Evolutionary conservation across 1,140 invertebrate species (phyloP).

Genomic region (Trichoplusia ni): DNA sequence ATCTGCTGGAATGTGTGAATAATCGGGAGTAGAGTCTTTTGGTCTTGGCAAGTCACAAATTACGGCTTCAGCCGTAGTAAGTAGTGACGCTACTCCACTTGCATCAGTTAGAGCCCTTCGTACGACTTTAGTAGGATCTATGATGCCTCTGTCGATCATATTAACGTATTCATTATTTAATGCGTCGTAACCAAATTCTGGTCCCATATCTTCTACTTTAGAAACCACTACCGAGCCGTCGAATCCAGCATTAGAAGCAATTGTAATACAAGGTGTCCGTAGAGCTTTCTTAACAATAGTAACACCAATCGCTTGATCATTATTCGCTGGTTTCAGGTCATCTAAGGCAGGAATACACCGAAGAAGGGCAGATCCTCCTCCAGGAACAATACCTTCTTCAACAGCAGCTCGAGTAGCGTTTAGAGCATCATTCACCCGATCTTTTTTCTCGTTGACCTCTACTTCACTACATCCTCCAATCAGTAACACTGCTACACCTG

Average conservation of each 20-base stretch:
- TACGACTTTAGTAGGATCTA: slow-evolving; percentile 97
- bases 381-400: slow-evolving; percentile 63
- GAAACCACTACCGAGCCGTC: slow-evolving; percentile 93
- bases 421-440: slow-evolving; percentile 63
- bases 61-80: slow-evolving; percentile 89
- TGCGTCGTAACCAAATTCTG: slow-evolving; percentile 94
- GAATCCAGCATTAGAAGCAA: slow-evolving; percentile 95
- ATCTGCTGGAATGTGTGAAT: background rate
- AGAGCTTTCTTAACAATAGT: slow-evolving; percentile 87
- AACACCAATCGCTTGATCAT: slow-evolving; percentile 78
- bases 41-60: slow-evolving; percentile 85
- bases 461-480: slow-evolving; percentile 58
- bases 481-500: slow-evolving; percentile 83
- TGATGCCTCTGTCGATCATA: slow-evolving; percentile 95
- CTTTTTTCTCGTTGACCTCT: slow-evolving; percentile 62
- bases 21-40: background rate
- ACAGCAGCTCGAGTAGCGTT: slow-evolving; percentile 56
- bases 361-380: slow-evolving; percentile 59
- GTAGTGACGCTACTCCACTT: slow-evolving; percentile 88
- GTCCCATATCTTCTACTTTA: slow-evolving; percentile 85
- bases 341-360: slow-evolving; percentile 52
- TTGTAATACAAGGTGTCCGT: slow-evolving; percentile 89
- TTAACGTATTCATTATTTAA: slow-evolving; percentile 92
- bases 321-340: slow-evolving; percentile 36
- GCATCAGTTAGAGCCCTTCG: slow-evolving; percentile 95